Conservation (phyloP, 2,888 invertebrate species). For the Scrobipalpa atriplicella region DNA sequence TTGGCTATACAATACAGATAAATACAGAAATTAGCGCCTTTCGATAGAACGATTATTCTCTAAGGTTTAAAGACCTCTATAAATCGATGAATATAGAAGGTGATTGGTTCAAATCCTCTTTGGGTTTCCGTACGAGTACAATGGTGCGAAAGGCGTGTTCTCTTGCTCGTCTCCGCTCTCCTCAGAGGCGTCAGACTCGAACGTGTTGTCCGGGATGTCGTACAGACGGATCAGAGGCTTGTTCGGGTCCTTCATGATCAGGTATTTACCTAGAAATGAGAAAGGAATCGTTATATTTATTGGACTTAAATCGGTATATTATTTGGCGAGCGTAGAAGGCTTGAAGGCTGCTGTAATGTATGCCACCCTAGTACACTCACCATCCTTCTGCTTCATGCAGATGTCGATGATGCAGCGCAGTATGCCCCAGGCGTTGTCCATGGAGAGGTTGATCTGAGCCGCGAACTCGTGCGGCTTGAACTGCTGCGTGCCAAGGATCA, state of each 20-base stretch:
- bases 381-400: slow-evolving; percentile 98
- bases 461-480: slow-evolving; percentile 99
- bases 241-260: slow-evolving; percentile 99
- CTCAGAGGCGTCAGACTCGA: slow-evolving; percentile 98
- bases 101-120: slow-evolving; percentile 65
- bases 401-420: slow-evolving; percentile 98
- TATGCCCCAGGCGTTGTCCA: slow-evolving; percentile 99
- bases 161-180: slow-evolving; percentile 89
- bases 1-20: slow-evolving; percentile 26
- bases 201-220: slow-evolving; percentile 99
- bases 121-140: slow-evolving; percentile 77
- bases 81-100: not conserved
- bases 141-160: slow-evolving; percentile 76
- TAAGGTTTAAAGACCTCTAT: not conserved
- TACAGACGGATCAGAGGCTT: slow-evolving; percentile 99
- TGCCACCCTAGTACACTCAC: slow-evolving; percentile 77
- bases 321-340: too few species aligned
- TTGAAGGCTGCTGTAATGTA: too few species aligned
- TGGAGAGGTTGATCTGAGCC: slow-evolving; percentile 98
- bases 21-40: not conserved
- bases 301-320: not conserved
- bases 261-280: slow-evolving; percentile 86
- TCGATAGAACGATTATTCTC: not conserved
- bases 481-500: slow-evolving; percentile 98
- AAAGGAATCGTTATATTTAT: not conserved